These are phyloP conservation scores for Gerris lacustris DNA, from an alignment of 2,888 invertebrate species.

Conservation along the genomic window DNA sequence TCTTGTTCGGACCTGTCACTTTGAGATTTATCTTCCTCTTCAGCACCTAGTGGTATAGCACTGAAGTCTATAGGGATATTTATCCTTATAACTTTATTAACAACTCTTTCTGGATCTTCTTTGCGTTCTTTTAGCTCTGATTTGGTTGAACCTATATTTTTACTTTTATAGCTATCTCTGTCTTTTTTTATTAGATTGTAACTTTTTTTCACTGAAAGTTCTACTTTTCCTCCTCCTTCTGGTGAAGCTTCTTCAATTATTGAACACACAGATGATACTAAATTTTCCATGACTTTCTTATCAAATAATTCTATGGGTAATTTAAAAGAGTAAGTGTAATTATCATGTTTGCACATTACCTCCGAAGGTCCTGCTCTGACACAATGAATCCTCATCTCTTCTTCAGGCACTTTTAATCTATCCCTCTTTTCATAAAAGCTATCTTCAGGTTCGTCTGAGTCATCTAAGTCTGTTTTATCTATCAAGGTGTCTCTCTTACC, in stretches of 20 bases:
- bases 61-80: not conserved
- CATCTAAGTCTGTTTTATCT: too few relatives aligned
- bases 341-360: not conserved
- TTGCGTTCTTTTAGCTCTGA: not conserved
- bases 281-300: constrained; percentile 2
- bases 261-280: constrained; percentile 4
- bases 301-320: not conserved
- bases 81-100: not conserved
- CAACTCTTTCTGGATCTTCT: not conserved
- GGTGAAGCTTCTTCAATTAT: not conserved
- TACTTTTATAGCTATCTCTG: not conserved
- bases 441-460: too few relatives aligned
- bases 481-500: too few relatives aligned
- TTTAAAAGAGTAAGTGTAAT: not conserved
- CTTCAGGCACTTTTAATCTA: not conserved
- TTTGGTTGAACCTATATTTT: not conserved
- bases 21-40: not conserved
- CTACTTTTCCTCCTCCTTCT: not conserved
- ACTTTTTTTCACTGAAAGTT: not conserved
- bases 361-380: not conserved
- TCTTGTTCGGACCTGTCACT: not conserved
- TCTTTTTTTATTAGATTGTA: not conserved
- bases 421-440: not conserved
- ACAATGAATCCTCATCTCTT: not conserved
- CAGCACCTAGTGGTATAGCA: not conserved